phyloP scores from a whole-genome alignment of 2,888 invertebrate genomes.

The Hyposoter didymator region DNA sequence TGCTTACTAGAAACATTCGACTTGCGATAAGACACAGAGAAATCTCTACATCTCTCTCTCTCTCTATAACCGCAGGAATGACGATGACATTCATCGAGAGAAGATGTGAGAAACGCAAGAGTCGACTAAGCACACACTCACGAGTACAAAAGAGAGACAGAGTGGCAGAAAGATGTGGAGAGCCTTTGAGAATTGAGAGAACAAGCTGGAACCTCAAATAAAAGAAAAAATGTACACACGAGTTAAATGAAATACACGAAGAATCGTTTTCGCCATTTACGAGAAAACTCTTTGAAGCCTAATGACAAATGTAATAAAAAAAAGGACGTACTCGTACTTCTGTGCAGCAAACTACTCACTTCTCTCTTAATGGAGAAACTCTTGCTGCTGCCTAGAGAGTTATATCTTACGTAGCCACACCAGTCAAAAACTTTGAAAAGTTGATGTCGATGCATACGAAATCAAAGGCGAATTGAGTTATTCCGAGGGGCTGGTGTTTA shows the following conservation, averaged over 20 bases:
- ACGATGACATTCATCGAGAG: slow-evolving; percentile 52
- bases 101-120: slow-evolving; percentile 37
- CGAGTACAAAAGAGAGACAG: slow-evolving; percentile 12
- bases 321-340: background rate
- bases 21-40: slow-evolving; percentile 29
- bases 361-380: slow-evolving; percentile 37
- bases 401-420: slow-evolving; percentile 23
- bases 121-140: slow-evolving; percentile 6
- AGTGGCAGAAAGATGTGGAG: slow-evolving; percentile 7
- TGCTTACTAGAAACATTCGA: slow-evolving; percentile 57
- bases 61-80: slow-evolving; percentile 34
- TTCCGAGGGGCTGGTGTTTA: background rate
- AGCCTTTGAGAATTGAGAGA: slow-evolving; percentile 14
- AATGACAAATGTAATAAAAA: slow-evolving; percentile 48
- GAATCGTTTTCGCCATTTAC: slow-evolving; percentile 44
- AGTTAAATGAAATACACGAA: slow-evolving; percentile 31
- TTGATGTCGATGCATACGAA: slow-evolving; percentile 35
- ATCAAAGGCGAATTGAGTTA: slow-evolving; percentile 32
- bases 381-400: slow-evolving; percentile 10
- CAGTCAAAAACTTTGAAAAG: slow-evolving; percentile 18
- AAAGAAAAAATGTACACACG: background rate
- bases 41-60: background rate
- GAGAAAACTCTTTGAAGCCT: slow-evolving; percentile 39
- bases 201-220: slow-evolving; percentile 1
- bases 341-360: slow-evolving; percentile 23